Evolutionary conservation across 1,140 invertebrate genomes (phyloP).

Genomic region (Sitobion miscanthi): DNA sequence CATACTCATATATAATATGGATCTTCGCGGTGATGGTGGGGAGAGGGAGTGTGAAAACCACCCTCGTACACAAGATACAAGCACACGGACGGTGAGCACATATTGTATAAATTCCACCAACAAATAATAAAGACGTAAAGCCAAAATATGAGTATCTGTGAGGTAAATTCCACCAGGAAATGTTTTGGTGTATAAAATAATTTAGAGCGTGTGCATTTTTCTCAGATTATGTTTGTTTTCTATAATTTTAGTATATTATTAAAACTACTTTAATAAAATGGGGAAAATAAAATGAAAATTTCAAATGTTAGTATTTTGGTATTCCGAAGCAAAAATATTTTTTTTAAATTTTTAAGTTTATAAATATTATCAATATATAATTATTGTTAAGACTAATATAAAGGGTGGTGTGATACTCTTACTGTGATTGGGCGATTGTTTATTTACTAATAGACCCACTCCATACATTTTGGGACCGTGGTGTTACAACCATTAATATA

Average conservation of each 20-base stretch:
- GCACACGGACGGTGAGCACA: too few species aligned
- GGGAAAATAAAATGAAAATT: neutral
- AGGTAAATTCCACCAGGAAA: too few species aligned
- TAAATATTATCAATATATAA: neutral
- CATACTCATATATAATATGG: too few species aligned
- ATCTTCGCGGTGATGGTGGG: too few species aligned
- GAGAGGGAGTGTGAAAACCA: too few species aligned
- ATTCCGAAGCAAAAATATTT: neutral
- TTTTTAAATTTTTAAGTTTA: neutral
- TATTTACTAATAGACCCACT: neutral
- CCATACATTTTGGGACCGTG: neutral
- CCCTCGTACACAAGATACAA: too few species aligned
- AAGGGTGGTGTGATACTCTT: neutral
- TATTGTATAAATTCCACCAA: too few species aligned
- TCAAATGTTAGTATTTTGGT: neutral
- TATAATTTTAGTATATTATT: neutral
- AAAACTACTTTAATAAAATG: too few species aligned
- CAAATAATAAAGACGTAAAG: neutral
- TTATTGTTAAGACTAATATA: neutral
- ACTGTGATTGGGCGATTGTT: neutral
- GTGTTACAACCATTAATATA: neutral
- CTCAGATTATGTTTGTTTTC: neutral
- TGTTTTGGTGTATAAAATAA: too few species aligned
- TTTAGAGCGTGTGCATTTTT: neutral
- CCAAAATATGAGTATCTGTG: neutral